Conservation (phyloP, 2,888 invertebrate genomes). For the Polymixis flavicincta region DNA sequence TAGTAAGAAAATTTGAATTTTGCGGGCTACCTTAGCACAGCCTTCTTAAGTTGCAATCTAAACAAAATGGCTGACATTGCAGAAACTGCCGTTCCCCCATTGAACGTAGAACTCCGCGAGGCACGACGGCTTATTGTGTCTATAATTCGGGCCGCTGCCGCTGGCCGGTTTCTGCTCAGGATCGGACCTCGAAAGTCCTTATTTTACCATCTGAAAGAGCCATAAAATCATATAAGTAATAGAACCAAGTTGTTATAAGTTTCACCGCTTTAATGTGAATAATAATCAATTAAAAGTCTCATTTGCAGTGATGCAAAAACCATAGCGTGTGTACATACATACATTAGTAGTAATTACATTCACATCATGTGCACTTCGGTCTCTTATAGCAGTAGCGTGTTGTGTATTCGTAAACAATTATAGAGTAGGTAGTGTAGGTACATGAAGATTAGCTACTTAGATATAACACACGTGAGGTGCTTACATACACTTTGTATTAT, state of each 20-base stretch:
- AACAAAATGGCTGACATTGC: neutral
- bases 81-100: neutral
- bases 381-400: slow-evolving; percentile 60
- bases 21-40: too few species aligned
- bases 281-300: slow-evolving; percentile 28
- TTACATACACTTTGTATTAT: slow-evolving; percentile 25
- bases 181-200: neutral
- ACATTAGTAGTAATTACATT: slow-evolving; percentile 62
- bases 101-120: neutral
- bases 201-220: neutral
- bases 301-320: slow-evolving; percentile 41
- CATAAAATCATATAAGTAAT: neutral
- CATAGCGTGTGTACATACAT: slow-evolving; percentile 45
- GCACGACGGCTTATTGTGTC: neutral
- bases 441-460: slow-evolving; percentile 47
- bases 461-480: slow-evolving; percentile 55
- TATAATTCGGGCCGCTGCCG: neutral
- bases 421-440: slow-evolving; percentile 40
- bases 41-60: neutral
- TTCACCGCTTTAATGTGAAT: slow-evolving; percentile 25
- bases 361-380: slow-evolving; percentile 57
- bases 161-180: neutral
- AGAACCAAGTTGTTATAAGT: slow-evolving; percentile 6
- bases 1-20: too few species aligned
- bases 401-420: slow-evolving; percentile 62